phyloP scores from a whole-genome alignment of 2,797 vertebrate genomes.

The Percopsis omiscomaycus region DNA sequence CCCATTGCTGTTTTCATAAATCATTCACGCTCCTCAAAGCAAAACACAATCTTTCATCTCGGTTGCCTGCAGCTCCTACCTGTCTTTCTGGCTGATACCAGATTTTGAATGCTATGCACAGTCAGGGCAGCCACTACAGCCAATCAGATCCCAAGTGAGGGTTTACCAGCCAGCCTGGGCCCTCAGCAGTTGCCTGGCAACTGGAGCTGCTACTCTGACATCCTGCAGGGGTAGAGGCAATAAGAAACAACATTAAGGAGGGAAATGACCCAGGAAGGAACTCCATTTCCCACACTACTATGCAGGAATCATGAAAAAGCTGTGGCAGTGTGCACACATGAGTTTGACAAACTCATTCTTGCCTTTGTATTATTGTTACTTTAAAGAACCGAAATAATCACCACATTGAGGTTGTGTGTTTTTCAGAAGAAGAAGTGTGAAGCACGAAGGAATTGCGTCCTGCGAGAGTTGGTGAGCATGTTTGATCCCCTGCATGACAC shows the following conservation, averaged over 20 bases:
- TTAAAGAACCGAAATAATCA: background rate
- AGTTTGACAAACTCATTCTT: background rate
- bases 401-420: background rate
- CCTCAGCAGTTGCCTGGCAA: slow-evolving; percentile 67
- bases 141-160: slow-evolving; percentile 48
- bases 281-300: slow-evolving; percentile 56
- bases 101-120: slow-evolving; percentile 18
- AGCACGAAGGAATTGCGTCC: slow-evolving; percentile 13
- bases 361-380: background rate
- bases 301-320: slow-evolving; percentile 26
- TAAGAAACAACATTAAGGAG: slow-evolving; percentile 24
- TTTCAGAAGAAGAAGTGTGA: background rate
- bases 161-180: slow-evolving; percentile 36
- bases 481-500: slow-evolving; percentile 8
- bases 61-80: slow-evolving; percentile 25
- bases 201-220: slow-evolving; percentile 53
- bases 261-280: slow-evolving; percentile 18
- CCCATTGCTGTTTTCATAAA: slow-evolving; percentile 26
- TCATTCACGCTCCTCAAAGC: slow-evolving; percentile 51
- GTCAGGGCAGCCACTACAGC: slow-evolving; percentile 29
- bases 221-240: slow-evolving; percentile 49
- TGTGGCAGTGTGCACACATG: background rate
- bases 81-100: slow-evolving; percentile 36
- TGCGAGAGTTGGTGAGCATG: background rate
- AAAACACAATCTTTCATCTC: slow-evolving; percentile 51